Conservation (phyloP, 2,797 vertebrate species). For the Psittacula echo region DNA sequence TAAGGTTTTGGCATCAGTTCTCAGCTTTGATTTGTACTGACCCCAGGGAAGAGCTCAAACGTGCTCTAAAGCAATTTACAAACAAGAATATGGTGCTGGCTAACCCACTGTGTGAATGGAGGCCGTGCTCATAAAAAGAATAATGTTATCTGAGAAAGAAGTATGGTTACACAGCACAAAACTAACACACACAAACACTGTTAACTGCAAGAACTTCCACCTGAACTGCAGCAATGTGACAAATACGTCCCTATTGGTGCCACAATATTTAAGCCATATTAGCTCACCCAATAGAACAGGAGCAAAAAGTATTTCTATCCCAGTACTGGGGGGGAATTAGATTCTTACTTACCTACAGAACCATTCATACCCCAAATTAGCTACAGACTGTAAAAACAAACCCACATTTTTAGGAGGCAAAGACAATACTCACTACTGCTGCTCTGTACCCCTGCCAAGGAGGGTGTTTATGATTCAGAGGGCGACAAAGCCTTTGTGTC, state of each 20-base stretch:
- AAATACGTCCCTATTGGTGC: neutral
- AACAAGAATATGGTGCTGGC: neutral
- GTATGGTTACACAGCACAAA: neutral
- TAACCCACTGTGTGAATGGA: neutral
- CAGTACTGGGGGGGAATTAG: neutral
- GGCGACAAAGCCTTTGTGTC: neutral
- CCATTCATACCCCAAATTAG: neutral
- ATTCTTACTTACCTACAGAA: neutral
- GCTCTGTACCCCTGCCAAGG: neutral
- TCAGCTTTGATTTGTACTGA: neutral
- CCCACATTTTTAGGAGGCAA: neutral
- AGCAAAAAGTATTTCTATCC: neutral
- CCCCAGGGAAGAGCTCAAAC: neutral
- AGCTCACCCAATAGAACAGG: accelerated
- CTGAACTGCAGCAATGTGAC: neutral
- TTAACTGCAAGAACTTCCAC: neutral
- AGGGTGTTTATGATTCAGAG: neutral
- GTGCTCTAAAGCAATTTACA: neutral
- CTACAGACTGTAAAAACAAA: neutral
- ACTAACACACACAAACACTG: neutral
- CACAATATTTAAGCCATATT: neutral
- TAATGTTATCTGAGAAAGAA: neutral
- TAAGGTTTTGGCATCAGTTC: neutral
- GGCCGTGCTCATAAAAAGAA: neutral
- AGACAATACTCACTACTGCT: neutral